Evolutionary conservation across 2,797 vertebrate genomes (phyloP).

Genomic region (Siniperca obscura): DNA sequence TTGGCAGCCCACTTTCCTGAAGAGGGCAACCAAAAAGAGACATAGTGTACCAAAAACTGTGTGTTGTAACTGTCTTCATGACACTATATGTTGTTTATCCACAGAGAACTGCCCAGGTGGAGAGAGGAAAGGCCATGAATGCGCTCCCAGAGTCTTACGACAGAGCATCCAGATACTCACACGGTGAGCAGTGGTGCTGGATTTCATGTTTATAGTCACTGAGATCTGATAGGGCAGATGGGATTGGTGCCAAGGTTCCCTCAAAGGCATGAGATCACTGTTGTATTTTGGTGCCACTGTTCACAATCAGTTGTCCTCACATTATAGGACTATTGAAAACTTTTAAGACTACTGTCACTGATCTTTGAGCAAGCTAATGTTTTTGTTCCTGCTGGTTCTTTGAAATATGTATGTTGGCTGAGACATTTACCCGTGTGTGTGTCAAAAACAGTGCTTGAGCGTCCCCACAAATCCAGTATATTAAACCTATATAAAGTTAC

Average conservation of each 20-base stretch:
- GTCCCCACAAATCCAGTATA: not conserved
- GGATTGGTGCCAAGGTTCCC: slow-evolving; percentile 16
- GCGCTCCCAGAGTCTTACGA: slow-evolving; percentile 49
- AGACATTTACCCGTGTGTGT: not conserved
- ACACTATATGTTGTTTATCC: slow-evolving; percentile 24
- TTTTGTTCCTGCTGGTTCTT: slow-evolving; percentile 2
- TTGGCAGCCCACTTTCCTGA: not conserved
- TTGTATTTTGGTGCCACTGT: slow-evolving; percentile 30
- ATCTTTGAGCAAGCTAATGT: not conserved
- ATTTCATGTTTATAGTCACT: slow-evolving; percentile 43
- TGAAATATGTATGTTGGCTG: not conserved
- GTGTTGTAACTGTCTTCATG: slow-evolving; percentile 7
- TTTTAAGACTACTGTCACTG: not conserved
- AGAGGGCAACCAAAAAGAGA: not conserved
- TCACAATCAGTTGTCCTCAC: slow-evolving; percentile 37
- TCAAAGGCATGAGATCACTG: slow-evolving; percentile 44
- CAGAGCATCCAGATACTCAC: slow-evolving; percentile 52
- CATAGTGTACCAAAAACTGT: not conserved
- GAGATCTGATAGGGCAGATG: slow-evolving; percentile 34
- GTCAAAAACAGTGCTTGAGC: slow-evolving; percentile 3
- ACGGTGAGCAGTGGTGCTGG: slow-evolving; percentile 73
- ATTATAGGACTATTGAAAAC: slow-evolving; percentile 11
- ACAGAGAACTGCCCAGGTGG: slow-evolving; percentile 55
- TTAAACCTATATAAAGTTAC: slow-evolving; percentile 44
- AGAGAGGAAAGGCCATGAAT: slow-evolving; percentile 57